Evolutionary conservation across 2,113 vertebrate genomes (phyloP), one percentile per base, ranked within the genome.

Genomic region (Lampris megalopsis): DNA sequence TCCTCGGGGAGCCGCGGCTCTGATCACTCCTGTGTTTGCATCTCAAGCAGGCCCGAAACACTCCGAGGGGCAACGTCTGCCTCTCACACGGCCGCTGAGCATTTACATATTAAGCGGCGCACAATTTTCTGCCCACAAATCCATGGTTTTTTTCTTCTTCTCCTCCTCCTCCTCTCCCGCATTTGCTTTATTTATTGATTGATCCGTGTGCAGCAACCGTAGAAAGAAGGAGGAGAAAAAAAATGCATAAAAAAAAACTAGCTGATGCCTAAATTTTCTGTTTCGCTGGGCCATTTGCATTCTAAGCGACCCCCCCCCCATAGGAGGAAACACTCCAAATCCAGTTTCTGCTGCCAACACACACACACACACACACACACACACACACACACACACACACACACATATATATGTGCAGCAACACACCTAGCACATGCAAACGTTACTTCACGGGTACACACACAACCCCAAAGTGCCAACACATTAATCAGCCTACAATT

Each of bases 251-350:
- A 54, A 68, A 79, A 81, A 52, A 91, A 86, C 79, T 60, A 90
- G 84, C 88, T 83, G 80, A 92, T 79, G 91, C 63, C 65, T 82
- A 91, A 91, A 86, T 88, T 88, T 93, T 88, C 70, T 73, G 80
- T 89, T 80, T 90, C 83, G 6, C 77, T 90, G 90, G 77, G 82
- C 64, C 84, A 93, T 95, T 93, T 93, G 81, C 91, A 94, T 93
- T 48, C 40, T 35, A 62, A 65, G 62, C 66, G 47, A 24, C 24
- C 41, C 77, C 42, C 11, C 0, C 49, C 63, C 47, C n/a, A 42
- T 72, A 70, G 42, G 73, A 71, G 73, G 65, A 86, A 81, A 53
- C 43, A 42, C 40, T 83, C 45, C 35, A 73, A 70, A n/a, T 62
- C 61, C 53, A 48, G 70, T 61, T 54, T 57, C 57, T 77, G 70